These are phyloP conservation scores for Aplysia californica DNA, from an alignment of 1,140 invertebrate genomes.

Conservation along the genomic window DNA sequence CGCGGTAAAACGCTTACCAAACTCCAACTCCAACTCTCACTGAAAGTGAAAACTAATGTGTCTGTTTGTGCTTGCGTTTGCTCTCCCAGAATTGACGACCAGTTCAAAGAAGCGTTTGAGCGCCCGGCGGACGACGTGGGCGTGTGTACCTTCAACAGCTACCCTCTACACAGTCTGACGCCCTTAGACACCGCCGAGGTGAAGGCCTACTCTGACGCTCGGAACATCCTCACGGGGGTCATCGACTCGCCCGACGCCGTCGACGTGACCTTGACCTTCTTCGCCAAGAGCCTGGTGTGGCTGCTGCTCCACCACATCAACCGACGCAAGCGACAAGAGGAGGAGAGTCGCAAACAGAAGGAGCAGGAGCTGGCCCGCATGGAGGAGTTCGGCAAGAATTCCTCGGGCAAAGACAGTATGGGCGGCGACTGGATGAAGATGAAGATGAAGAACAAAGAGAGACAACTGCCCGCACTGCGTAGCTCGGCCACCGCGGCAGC, in stretches of 20 bases:
- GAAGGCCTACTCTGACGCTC: slow-evolving; percentile 69
- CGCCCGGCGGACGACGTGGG: slow-evolving; percentile 30
- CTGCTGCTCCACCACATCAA: slow-evolving; percentile 66
- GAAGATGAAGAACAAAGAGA: too few species aligned
- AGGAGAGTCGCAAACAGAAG: slow-evolving; percentile 25
- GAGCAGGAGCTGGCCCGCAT: slow-evolving; percentile 29
- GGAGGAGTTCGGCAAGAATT: neutral
- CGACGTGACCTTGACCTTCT: slow-evolving; percentile 61
- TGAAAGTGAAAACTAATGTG: too few species aligned
- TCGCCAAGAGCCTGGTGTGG: slow-evolving; percentile 67
- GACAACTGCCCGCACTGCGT: too few species aligned
- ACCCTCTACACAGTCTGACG: slow-evolving; percentile 62
- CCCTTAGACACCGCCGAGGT: slow-evolving; percentile 58
- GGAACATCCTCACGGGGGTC: slow-evolving; percentile 70
- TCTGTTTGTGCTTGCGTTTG: too few species aligned
- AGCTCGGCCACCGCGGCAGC: too few species aligned
- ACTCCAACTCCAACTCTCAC: too few species aligned
- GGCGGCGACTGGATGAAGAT: too few species aligned
- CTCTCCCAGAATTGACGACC: slow-evolving; percentile 70
- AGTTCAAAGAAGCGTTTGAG: slow-evolving; percentile 68
- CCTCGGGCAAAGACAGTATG: slow-evolving; percentile 19
- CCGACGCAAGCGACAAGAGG: slow-evolving; percentile 48
- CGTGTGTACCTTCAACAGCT: slow-evolving; percentile 51
- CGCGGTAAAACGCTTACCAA: too few species aligned
- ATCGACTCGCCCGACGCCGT: slow-evolving; percentile 68